Conservation (phyloP, 1,140 invertebrate species). For the Aphidius ervi region DNA sequence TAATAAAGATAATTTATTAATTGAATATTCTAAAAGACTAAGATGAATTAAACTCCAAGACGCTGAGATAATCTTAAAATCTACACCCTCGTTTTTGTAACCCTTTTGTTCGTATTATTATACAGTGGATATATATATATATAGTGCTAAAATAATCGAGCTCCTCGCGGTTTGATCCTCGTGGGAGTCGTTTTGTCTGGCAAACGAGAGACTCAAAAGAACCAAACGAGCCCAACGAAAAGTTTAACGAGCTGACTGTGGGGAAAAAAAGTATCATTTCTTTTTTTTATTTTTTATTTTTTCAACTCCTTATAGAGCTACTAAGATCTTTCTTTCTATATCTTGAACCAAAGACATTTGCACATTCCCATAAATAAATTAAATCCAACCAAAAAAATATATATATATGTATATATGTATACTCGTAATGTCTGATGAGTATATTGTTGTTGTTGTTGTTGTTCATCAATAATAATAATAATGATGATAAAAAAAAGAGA, state of each 20-base stretch:
- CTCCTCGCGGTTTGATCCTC: slow-evolving; percentile 31
- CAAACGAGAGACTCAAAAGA: slow-evolving; percentile 34
- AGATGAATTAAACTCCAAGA: not conserved
- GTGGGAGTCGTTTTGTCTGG: slow-evolving; percentile 37
- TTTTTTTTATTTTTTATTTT: not conserved
- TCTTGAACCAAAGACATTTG: not conserved
- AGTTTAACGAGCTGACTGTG: slow-evolving; percentile 45
- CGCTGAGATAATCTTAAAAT: slow-evolving; percentile 11
- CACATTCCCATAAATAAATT: too few species aligned
- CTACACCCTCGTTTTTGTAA: slow-evolving; percentile 8
- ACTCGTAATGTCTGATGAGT: too few species aligned
- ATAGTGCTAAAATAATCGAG: slow-evolving; percentile 38
- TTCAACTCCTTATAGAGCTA: too few species aligned
- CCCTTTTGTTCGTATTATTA: slow-evolving; percentile 21
- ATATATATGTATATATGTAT: too few species aligned
- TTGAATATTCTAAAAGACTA: too few species aligned
- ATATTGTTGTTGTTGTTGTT: too few species aligned
- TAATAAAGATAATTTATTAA: too few species aligned
- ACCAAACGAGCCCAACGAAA: slow-evolving; percentile 44
- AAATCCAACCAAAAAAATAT: too few species aligned
- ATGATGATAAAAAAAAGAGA: too few species aligned
- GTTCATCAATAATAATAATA: too few species aligned
- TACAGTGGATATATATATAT: too few species aligned
- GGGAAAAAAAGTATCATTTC: slow-evolving; percentile 3
- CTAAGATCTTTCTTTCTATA: too few species aligned